Base-by-base conservation (phyloP, 2,113 vertebrate species). In the Cinclus cinclus region DNA sequence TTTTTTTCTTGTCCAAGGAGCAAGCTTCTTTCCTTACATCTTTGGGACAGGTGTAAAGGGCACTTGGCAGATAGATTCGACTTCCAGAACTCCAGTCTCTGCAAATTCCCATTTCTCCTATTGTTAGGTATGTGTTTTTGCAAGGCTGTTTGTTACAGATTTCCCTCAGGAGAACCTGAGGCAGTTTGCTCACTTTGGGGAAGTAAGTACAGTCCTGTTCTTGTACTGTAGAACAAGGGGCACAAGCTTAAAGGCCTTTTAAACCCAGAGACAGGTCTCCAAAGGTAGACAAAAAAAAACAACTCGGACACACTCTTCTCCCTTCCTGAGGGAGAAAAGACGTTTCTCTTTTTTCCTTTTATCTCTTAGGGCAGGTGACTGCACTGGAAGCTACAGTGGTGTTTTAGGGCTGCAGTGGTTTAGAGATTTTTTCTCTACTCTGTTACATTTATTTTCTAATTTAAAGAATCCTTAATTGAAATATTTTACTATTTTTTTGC, bases 401-500 rank as follows among this genome's bases (percentile, higher is more conserved):
- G 33, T 71, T 82, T 60, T 46, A 76, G 8, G 28, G 27, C n/a
- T 71, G 17, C 18, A 59, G 73, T 25, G 33, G n/a, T 71, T 78
- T 39, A 49, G 68, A 67, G 8, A 42, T 30, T 49, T 76, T 76
- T 77, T 46, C 33, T 82, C 21, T 60, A 9, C n/a, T 73, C 49
- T 67, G 50, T 78, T 78, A 33, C 14, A 46, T 50, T 60, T 50
- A 49, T 77, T 89, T 92, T 96, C 39, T 81, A 28, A 49, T 87
- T 87, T 8, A 27, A 75, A 95, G 58, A 74, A 3, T 41, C 6
- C 30, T 42, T 8, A 25, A 70, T 16, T 74, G 28, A 75, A 63
- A 67, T 63, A 64, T 87, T 87, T 75, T 47, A 9, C 39, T 78
- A 1, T 42, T 46, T 9, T 37, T n/a, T 93, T 87, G 7, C 58